These are phyloP conservation scores for Drosophila littoralis DNA, from an alignment of 1,140 invertebrate genomes.

Conservation along the genomic window DNA sequence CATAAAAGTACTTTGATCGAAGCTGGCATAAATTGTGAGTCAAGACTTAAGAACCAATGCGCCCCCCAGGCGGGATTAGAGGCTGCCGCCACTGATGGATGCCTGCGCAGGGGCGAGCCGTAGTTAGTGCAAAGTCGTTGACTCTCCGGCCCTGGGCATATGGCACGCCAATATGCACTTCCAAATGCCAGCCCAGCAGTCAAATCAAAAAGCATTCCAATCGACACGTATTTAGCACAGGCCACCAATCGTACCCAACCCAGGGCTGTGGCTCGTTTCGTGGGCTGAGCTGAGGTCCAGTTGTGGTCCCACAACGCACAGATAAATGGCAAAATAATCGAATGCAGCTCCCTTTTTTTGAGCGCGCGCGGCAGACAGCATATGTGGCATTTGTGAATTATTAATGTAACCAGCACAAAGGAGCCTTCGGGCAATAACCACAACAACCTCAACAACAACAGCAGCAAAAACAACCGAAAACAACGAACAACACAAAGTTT, in stretches of 20 bases:
- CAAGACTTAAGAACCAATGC: conserved; percentile 39
- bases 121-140: conserved; percentile 26
- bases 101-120: conserved; percentile 25
- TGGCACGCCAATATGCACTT: conserved; percentile 33
- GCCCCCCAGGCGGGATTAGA: conserved; percentile 68
- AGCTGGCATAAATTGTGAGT: conserved; percentile 65
- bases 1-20: conserved; percentile 49
- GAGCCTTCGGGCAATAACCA: conserved; percentile 58
- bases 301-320: conserved; percentile 37
- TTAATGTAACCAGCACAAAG: conserved; percentile 75
- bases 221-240: conserved; percentile 78
- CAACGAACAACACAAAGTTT: conserved; percentile 40
- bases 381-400: conserved; percentile 76
- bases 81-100: conserved; percentile 42
- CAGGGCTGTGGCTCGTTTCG: conserved; percentile 5
- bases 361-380: conserved; percentile 47
- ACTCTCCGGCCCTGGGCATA: conserved; percentile 19
- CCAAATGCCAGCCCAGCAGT: conserved; percentile 39
- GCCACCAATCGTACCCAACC: conserved; percentile 38
- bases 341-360: conserved; percentile 44
- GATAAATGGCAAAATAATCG: conserved; percentile 80
- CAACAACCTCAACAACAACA: conserved; percentile 24
- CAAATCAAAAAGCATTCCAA: conserved; percentile 70
- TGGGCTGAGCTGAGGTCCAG: conserved; percentile 2
- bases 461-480: conserved; percentile 15